Conservation (phyloP, 2,113 vertebrate genomes). For the Echinops telfairi region DNA sequence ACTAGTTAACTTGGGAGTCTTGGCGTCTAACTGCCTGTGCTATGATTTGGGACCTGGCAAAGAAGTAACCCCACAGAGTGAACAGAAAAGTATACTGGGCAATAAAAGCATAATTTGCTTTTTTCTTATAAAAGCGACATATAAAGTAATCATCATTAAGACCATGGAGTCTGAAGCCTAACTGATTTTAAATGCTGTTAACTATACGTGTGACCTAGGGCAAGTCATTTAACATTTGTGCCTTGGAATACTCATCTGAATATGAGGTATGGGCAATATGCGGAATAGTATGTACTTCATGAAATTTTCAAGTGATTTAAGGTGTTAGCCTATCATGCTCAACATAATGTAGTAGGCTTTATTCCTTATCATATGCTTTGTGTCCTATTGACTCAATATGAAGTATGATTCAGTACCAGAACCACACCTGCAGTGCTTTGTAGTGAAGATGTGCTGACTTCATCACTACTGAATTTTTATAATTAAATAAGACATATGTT, state of each 20-base stretch:
- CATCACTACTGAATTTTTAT: no score
- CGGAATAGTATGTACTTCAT: background rate
- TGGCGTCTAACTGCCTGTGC: fast-evolving
- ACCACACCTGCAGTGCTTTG: background rate
- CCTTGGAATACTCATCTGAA: background rate
- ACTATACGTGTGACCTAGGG: background rate
- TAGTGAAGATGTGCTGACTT: background rate
- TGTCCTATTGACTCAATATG: background rate
- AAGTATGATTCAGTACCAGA: background rate
- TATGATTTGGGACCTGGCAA: background rate
- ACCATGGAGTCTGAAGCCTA: background rate
- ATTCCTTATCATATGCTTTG: background rate
- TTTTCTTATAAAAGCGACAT: background rate
- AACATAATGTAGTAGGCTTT: background rate
- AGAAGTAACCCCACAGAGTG: background rate
- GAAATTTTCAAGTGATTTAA: background rate
- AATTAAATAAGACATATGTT: background rate
- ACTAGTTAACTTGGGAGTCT: background rate
- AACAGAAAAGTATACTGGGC: background rate
- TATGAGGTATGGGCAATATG: background rate
- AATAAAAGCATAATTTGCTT: background rate
- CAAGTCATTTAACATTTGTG: background rate
- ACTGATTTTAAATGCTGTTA: background rate
- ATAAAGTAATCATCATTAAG: background rate
- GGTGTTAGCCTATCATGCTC: background rate